Percentiles rank a stretch among this genome's conserved stretches.
Conservation (phyloP, 1,140 invertebrate genomes). For the Zophobas morio region DNA sequence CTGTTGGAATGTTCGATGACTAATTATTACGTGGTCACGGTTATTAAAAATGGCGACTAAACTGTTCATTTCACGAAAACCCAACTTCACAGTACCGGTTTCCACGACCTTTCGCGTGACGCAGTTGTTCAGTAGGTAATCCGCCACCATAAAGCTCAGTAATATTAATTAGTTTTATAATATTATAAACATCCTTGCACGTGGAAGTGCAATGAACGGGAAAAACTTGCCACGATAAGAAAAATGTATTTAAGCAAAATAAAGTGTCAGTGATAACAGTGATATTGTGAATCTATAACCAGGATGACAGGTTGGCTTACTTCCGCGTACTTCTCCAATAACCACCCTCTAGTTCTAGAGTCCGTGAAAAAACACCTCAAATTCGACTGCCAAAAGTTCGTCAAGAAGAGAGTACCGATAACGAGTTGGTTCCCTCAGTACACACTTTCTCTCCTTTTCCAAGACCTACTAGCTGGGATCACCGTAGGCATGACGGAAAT, state of each 20-base stretch:
- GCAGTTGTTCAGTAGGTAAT: neutral
- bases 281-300: neutral
- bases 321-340: too few species aligned
- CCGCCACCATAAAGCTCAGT: neutral
- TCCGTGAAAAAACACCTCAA: neutral
- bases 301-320: neutral
- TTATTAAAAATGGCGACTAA: too few species aligned
- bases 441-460: conserved; percentile 67
- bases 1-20: too few species aligned
- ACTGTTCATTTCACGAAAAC: too few species aligned
- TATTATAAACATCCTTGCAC: too few species aligned
- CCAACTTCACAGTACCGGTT: conserved; percentile 3
- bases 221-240: conserved; percentile 4
- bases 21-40: too few species aligned
- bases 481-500: conserved; percentile 83
- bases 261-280: neutral
- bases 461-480: conserved; percentile 77
- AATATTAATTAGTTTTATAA: too few species aligned
- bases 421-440: conserved; percentile 75
- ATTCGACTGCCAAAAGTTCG: conserved; percentile 65
- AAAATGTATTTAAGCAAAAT: neutral
- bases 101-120: neutral
- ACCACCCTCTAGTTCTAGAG: neutral
- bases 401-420: conserved; percentile 74
- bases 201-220: too few species aligned